These are phyloP conservation scores for Probosciger aterrimus DNA, from an alignment of 2,113 vertebrate genomes.

Conservation along the genomic window DNA sequence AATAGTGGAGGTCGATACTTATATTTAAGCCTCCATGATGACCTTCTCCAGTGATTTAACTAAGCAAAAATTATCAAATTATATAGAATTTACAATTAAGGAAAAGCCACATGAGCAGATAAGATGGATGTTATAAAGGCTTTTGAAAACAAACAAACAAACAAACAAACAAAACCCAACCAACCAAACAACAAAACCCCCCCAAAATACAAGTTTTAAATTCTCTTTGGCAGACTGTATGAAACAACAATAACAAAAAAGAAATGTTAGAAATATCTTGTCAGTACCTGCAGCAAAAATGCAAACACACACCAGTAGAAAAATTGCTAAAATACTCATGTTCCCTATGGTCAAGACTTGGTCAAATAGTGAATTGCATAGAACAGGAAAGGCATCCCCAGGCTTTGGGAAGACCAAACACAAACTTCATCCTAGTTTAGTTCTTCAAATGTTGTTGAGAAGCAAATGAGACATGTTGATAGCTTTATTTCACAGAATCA, in stretches of 20 bases:
- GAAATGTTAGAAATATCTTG: neutral
- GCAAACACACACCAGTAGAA: neutral
- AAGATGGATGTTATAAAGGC: neutral
- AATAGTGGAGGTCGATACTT: neutral
- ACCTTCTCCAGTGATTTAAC: neutral
- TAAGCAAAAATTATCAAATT: neutral
- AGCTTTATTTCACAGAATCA: neutral
- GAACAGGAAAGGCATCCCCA: neutral
- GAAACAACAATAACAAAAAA: neutral
- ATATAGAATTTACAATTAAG: neutral
- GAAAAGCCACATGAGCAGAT: neutral
- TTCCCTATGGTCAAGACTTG: neutral
- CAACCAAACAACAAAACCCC: neutral
- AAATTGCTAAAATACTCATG: neutral
- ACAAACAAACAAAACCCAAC: neutral
- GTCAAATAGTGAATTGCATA: neutral
- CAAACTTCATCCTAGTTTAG: neutral
- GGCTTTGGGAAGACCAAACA: neutral
- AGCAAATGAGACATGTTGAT: neutral
- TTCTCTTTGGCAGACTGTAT: neutral
- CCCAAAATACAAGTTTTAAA: neutral
- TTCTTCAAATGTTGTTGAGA: neutral
- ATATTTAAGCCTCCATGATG: neutral
- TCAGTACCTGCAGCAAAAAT: neutral
- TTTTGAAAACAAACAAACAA: neutral